Conservation (phyloP, 2,888 invertebrate species). For the Hydroisotoma schaefferi region DNA sequence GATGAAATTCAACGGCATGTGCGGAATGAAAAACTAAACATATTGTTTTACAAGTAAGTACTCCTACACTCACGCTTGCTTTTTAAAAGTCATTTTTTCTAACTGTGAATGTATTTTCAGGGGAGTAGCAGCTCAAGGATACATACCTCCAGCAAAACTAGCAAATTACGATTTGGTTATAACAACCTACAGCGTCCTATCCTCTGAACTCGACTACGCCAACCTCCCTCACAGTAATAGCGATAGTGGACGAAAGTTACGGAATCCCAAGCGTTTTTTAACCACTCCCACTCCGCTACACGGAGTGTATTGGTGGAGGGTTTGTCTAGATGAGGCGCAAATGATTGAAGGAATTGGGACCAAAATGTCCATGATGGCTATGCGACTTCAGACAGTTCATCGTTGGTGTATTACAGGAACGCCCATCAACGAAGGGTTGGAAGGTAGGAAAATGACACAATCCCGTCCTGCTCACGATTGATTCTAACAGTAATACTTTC, state of each 20-base stretch:
- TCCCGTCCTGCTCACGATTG: not conserved
- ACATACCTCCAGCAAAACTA: slow-evolving; percentile 62
- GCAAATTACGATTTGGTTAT: slow-evolving; percentile 67
- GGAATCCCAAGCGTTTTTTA: slow-evolving; percentile 63
- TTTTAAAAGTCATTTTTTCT: not conserved
- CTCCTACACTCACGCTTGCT: not conserved
- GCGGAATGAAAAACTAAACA: slow-evolving; percentile 54
- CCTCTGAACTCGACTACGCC: slow-evolving; percentile 62
- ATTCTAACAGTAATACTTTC: not conserved
- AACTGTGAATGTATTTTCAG: slow-evolving; percentile 30
- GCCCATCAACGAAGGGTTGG: slow-evolving; percentile 57
- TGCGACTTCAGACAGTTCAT: slow-evolving; percentile 59
- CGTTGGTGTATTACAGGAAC: slow-evolving; percentile 76
- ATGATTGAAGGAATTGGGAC: slow-evolving; percentile 60
- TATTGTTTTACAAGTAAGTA: slow-evolving; percentile 56
- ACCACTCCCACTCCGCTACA: slow-evolving; percentile 65
- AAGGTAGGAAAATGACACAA: slow-evolving; percentile 26
- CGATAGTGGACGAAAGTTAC: slow-evolving; percentile 53
- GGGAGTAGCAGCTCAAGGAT: slow-evolving; percentile 57
- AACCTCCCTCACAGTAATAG: slow-evolving; percentile 56
- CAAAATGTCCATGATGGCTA: slow-evolving; percentile 57
- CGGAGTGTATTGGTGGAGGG: slow-evolving; percentile 70
- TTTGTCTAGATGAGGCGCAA: slow-evolving; percentile 76
- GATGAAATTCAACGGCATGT: slow-evolving; percentile 66
- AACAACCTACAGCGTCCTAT: slow-evolving; percentile 65